phyloP scores from a whole-genome alignment of 2,888 invertebrate species.

The Leucania comma region DNA sequence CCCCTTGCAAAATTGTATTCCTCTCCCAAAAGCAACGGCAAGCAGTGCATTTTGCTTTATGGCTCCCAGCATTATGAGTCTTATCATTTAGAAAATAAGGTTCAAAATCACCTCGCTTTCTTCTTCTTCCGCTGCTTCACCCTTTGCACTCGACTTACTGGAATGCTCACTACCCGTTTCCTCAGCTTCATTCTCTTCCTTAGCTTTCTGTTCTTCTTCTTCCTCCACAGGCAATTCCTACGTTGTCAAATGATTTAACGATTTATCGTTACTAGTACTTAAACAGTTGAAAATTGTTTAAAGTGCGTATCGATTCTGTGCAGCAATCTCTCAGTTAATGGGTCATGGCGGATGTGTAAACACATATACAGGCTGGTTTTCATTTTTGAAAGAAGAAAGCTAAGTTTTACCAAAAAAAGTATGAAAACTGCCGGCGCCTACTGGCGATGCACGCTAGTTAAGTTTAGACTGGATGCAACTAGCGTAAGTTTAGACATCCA shows the following conservation, averaged over 20 bases:
- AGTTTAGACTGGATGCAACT: neutral
- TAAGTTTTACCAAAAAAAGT: neutral
- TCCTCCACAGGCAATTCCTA: conserved; percentile 56
- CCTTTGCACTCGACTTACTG: conserved; percentile 73
- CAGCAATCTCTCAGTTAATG: neutral
- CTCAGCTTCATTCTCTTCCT: conserved; percentile 36
- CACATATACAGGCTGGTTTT: neutral
- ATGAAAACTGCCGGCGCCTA: neutral
- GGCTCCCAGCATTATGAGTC: neutral
- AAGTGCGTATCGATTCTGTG: neutral
- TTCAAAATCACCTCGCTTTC: conserved; percentile 77
- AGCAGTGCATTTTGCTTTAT: neutral
- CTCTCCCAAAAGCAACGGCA: neutral
- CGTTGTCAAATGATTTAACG: conserved; percentile 34
- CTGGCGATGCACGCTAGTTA: too few species aligned
- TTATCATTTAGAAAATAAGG: conserved; percentile 28
- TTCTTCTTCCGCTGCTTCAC: conserved; percentile 74
- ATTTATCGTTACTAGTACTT: neutral
- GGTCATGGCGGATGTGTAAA: neutral
- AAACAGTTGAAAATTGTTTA: neutral
- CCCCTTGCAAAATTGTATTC: conserved; percentile 12
- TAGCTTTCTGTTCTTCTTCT: conserved; percentile 54
- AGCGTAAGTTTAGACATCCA: too few species aligned
- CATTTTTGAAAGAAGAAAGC: neutral
- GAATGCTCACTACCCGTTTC: conserved; percentile 61